phyloP scores from a whole-genome alignment of 2,888 invertebrate genomes.

The Mythimna pallens region DNA sequence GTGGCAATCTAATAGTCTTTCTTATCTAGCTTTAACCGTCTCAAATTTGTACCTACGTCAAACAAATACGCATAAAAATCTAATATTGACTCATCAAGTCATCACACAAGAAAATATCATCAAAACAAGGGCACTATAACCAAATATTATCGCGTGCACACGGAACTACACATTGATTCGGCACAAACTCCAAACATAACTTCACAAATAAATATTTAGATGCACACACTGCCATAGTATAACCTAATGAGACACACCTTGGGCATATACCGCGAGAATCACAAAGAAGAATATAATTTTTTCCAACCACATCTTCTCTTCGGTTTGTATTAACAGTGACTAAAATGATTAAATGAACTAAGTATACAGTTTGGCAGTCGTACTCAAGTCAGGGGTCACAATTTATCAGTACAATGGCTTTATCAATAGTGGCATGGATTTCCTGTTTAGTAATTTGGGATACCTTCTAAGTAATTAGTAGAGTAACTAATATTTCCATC shows the following conservation, averaged over 20 bases:
- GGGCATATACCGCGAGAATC: conserved; percentile 27
- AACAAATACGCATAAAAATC: conserved; percentile 21
- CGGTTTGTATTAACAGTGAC: conserved; percentile 26
- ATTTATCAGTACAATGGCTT: conserved; percentile 49
- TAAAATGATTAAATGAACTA: conserved; percentile 38
- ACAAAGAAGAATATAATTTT: conserved; percentile 38
- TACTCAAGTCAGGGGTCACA: conserved; percentile 53
- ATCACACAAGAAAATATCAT: conserved; percentile 34
- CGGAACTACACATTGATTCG: conserved; percentile 9
- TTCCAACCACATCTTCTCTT: conserved; percentile 46
- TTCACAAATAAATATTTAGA: conserved; percentile 6
- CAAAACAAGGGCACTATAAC: conserved; percentile 51
- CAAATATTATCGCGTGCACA: conserved; percentile 47
- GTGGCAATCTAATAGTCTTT: background rate
- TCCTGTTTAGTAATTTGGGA: conserved; percentile 40
- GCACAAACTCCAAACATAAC: conserved; percentile 11
- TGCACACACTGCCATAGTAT: conserved; percentile 19
- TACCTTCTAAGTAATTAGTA: conserved; percentile 7
- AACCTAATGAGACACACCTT: conserved; percentile 46
- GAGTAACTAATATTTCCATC: conserved; percentile 4
- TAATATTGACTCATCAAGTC: conserved; percentile 48
- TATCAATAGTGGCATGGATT: conserved; percentile 45
- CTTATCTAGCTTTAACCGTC: conserved; percentile 20
- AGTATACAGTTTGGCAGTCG: conserved; percentile 36
- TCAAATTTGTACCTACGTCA: conserved; percentile 18